Base-by-base conservation (phyloP, 2,113 vertebrate species). In the Seriola quinqueradiata region DNA sequence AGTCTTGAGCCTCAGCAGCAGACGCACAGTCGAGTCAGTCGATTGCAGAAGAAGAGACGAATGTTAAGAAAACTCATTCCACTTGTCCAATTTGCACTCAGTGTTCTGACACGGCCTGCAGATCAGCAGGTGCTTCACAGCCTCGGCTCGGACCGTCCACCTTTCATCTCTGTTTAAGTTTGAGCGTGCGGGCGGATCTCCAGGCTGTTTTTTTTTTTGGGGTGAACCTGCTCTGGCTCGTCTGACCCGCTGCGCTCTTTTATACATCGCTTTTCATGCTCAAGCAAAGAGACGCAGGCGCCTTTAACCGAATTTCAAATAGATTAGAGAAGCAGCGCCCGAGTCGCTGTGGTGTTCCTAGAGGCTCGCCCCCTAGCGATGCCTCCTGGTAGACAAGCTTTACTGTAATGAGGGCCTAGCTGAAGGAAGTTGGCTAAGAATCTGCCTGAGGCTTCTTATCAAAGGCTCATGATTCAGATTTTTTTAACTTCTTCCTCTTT, bases 321-420 rank as follows among this genome's bases (percentile, higher is more conserved):
- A 3, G 34, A 48, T 21, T 12, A 50, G 63, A 84, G 64, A 25
- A 36, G 60, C 8, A 0, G 12, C 0, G 3, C 1, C 28, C 0
- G 9, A 11, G 65, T 0, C 17, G 52, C 21, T 0, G 28, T 0
- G 40, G 48, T 0, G 34, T 8, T 83, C 73, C 90, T 69, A 3
- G 32, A 59, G 84, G 73, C 82, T 73, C 70, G 48, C 74, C 89
- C 70, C 68, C 42, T 77, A 70, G 89, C 40, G 77, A 40, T 69
- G 77, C 72, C 81, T 74, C 63, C 19, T 73, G 70, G 70, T 67
- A 14, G 70, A 70, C 8, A 1, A 68, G 74, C 42, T 70, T 73
- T 59, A 10, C 25, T 9, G 50, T 80, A 81, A 79, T 13, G 78
- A 85, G 36, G 32, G 40, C 70, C 36, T 50, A 28, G 21, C 28